phyloP scores from a whole-genome alignment of 2,888 invertebrate species.

The Orthosia cruda region DNA sequence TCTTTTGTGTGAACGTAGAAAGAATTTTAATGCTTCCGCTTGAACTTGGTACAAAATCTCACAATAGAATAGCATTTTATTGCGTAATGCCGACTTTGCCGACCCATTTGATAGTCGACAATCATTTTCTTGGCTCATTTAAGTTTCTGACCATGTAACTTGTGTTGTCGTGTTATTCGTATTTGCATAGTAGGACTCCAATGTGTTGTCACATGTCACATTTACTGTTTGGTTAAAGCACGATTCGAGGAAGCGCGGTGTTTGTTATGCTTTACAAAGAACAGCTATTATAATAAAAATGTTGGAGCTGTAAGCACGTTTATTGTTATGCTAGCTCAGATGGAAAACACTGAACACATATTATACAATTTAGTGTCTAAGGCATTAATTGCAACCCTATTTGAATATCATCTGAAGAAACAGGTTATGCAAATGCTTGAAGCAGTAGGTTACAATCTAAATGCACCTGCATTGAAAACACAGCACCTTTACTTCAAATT shows the following conservation, averaged over 20 bases:
- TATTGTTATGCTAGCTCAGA: not conserved
- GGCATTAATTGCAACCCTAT: slow-evolving; percentile 30
- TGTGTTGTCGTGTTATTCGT: slow-evolving; percentile 60
- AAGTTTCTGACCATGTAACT: slow-evolving; percentile 69
- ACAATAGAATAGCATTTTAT: slow-evolving; percentile 82
- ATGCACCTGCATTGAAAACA: slow-evolving; percentile 30
- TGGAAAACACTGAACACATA: not conserved
- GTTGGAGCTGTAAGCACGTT: slow-evolving; percentile 9
- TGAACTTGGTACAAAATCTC: slow-evolving; percentile 86
- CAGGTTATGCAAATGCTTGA: slow-evolving; percentile 50
- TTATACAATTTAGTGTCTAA: slow-evolving; percentile 12
- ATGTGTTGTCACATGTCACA: slow-evolving; percentile 57
- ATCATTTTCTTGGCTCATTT: slow-evolving; percentile 76
- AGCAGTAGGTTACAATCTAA: slow-evolving; percentile 51
- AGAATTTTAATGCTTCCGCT: slow-evolving; percentile 91
- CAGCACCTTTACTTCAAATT: slow-evolving; percentile 18
- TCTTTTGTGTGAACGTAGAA: slow-evolving; percentile 89
- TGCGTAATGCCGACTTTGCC: slow-evolving; percentile 81
- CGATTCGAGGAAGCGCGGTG: slow-evolving; percentile 53
- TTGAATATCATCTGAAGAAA: slow-evolving; percentile 39
- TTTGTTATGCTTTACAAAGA: slow-evolving; percentile 42
- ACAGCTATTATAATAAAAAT: slow-evolving; percentile 47
- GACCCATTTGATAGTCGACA: slow-evolving; percentile 76
- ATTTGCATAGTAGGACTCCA: slow-evolving; percentile 62
- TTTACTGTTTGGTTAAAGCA: slow-evolving; percentile 55